Percentiles rank a stretch among this genome's conserved stretches.
phyloP scores from a whole-genome alignment of 2,888 invertebrate genomes.

The Omphaloscelis lunosa region DNA sequence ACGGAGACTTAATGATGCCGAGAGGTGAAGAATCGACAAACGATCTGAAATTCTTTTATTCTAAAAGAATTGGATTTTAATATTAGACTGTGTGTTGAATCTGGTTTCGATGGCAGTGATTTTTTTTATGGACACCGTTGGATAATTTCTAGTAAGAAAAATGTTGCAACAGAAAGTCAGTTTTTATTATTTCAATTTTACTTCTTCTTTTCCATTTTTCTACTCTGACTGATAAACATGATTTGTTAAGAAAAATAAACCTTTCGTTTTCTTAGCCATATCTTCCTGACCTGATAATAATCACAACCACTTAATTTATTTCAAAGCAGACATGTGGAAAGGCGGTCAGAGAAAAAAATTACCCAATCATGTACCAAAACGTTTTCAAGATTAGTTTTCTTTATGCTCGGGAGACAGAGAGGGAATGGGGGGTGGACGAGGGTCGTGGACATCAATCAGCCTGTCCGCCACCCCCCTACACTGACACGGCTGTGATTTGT shows the following conservation, averaged over 20 bases:
- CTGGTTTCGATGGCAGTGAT: neutral
- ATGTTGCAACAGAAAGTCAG: neutral
- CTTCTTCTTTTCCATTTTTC: too few species aligned
- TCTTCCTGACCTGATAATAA: slow-evolving; percentile 47
- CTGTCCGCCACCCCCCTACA: slow-evolving; percentile 59
- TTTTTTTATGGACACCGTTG: neutral
- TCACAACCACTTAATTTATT: slow-evolving; percentile 57
- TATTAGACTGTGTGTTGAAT: slow-evolving; percentile 15
- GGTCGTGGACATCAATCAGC: slow-evolving; percentile 79
- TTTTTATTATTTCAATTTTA: too few species aligned
- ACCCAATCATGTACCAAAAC: slow-evolving; percentile 69
- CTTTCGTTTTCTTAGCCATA: slow-evolving; percentile 14
- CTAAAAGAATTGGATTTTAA: slow-evolving; percentile 24
- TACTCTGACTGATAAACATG: neutral
- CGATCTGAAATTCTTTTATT: slow-evolving; percentile 15
- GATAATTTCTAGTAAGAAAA: neutral
- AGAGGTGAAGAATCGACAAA: slow-evolving; percentile 54
- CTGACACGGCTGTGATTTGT: slow-evolving; percentile 79
- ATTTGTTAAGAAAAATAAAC: slow-evolving; percentile 29
- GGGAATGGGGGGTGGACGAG: slow-evolving; percentile 68
- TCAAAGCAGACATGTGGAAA: slow-evolving; percentile 56
- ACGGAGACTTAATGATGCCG: slow-evolving; percentile 53
- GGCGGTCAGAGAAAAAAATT: slow-evolving; percentile 66
- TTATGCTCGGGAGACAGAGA: slow-evolving; percentile 68
- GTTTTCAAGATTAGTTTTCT: slow-evolving; percentile 71